phyloP scores from a whole-genome alignment of 2,797 vertebrate genomes.

The Takifugu rubripes region DNA sequence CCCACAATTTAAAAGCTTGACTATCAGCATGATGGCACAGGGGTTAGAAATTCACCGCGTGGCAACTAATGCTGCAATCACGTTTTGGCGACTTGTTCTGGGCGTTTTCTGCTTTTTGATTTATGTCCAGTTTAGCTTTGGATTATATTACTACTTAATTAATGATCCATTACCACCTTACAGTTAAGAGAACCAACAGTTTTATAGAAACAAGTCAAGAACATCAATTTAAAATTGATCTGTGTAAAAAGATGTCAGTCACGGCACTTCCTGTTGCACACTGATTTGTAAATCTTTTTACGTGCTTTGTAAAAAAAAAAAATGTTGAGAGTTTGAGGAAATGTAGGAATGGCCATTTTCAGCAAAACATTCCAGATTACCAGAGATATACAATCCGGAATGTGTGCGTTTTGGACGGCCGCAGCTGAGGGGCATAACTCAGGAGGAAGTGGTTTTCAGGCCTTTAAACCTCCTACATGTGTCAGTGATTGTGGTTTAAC shows the following conservation, averaged over 20 bases:
- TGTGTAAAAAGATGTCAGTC: no score
- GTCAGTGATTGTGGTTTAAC: constrained; percentile 74
- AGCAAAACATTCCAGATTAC: constrained; percentile 41
- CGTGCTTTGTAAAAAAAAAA: neutral
- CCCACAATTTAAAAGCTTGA: constrained; percentile 5
- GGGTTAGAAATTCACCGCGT: no score
- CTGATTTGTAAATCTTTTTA: constrained; percentile 28
- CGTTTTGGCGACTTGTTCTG: neutral
- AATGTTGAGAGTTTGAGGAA: constrained; percentile 24
- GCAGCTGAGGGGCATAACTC: constrained; percentile 47
- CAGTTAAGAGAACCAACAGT: no score
- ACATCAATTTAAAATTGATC: no score
- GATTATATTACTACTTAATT: neutral
- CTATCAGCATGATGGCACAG: no score
- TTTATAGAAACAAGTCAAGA: no score
- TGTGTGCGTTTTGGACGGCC: constrained; percentile 32
- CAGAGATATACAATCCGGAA: constrained; percentile 30
- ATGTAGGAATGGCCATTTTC: constrained; percentile 34
- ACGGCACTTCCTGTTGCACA: constrained; percentile 9
- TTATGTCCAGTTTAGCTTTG: constrained; percentile 40
- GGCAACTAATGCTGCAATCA: no score
- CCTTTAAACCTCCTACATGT: constrained; percentile 70
- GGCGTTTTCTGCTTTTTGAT: constrained; percentile 3
- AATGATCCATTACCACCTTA: no score
- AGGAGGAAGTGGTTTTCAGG: constrained; percentile 65